phyloP scores from a whole-genome alignment of 2,797 vertebrate species.

The Bovichtus variegatus region DNA sequence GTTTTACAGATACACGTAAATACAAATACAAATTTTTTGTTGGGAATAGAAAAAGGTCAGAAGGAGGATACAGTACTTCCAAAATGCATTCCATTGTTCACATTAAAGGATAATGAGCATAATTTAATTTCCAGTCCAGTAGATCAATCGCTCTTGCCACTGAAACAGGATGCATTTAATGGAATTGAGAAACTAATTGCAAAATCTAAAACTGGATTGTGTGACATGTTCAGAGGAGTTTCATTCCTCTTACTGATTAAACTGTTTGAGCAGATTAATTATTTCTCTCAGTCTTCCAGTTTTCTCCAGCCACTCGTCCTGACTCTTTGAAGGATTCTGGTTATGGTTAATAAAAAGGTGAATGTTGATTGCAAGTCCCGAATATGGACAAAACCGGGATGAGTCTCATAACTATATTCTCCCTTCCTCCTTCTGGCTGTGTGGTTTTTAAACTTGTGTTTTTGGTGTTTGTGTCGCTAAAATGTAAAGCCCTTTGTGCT shows the following conservation, averaged over 20 bases:
- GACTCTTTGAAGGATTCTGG: too few relatives aligned
- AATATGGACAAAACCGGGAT: too few relatives aligned
- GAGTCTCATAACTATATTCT: too few relatives aligned
- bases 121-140: constrained; percentile 25
- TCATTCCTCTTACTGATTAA: constrained; percentile 2
- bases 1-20: not conserved
- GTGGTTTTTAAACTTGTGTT: too few relatives aligned
- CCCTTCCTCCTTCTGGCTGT: too few relatives aligned
- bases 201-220: constrained; percentile 22
- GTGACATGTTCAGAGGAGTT: constrained; percentile 6
- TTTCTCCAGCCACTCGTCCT: not conserved
- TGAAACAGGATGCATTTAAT: constrained; percentile 30
- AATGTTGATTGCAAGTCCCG: too few relatives aligned
- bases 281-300: not conserved
- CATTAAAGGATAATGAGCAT: constrained; percentile 32
- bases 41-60: constrained; percentile 39
- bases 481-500: too few relatives aligned
- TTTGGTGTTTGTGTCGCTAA: too few relatives aligned
- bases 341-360: too few relatives aligned
- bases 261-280: constrained; percentile 15
- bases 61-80: not conserved
- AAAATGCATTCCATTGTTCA: constrained; percentile 15
- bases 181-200: constrained; percentile 31
- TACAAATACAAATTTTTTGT: not conserved
- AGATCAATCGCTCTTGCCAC: constrained; percentile 20